Evolutionary conservation across 2,888 invertebrate species (phyloP).

Genomic region (Drosophila meridiana): DNA sequence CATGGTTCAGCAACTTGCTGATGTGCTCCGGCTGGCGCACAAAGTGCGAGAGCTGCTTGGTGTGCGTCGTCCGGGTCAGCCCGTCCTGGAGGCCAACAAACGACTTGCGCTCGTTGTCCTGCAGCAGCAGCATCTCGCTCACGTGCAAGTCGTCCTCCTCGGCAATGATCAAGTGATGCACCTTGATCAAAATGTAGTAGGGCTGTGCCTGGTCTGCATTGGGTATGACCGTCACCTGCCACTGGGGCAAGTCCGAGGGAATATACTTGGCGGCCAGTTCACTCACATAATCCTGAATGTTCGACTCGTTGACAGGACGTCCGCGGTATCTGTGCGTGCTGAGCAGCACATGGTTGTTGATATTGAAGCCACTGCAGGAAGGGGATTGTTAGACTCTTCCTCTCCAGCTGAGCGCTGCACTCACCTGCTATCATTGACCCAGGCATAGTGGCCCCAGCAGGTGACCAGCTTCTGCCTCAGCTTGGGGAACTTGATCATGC

Average conservation of each 20-base stretch:
- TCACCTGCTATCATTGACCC: conserved; percentile 86
- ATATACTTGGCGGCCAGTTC: conserved; percentile 92
- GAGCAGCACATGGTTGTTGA: conserved; percentile 90
- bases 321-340: conserved; percentile 89
- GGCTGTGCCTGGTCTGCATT: conserved; percentile 66
- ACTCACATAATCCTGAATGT: conserved; percentile 92
- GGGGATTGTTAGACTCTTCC: neutral
- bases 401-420: neutral
- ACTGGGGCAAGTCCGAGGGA: conserved; percentile 90
- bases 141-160: conserved; percentile 90
- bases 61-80: conserved; percentile 19
- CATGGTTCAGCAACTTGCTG: conserved; percentile 88
- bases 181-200: conserved; percentile 90
- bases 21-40: conserved; percentile 88
- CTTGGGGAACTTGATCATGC: conserved; percentile 88
- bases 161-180: conserved; percentile 91
- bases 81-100: conserved; percentile 61
- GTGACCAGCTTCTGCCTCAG: conserved; percentile 89
- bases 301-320: conserved; percentile 89
- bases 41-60: conserved; percentile 86
- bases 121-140: conserved; percentile 90
- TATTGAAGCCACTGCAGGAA: conserved; percentile 82
- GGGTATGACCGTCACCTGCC: conserved; percentile 92
- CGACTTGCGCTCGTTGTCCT: conserved; percentile 68
- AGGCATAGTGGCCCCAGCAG: conserved; percentile 92